Evolutionary conservation across 2,888 invertebrate species (phyloP), one percentile per base, ranked within the genome.

Genomic region (Idaea dimidiata): DNA sequence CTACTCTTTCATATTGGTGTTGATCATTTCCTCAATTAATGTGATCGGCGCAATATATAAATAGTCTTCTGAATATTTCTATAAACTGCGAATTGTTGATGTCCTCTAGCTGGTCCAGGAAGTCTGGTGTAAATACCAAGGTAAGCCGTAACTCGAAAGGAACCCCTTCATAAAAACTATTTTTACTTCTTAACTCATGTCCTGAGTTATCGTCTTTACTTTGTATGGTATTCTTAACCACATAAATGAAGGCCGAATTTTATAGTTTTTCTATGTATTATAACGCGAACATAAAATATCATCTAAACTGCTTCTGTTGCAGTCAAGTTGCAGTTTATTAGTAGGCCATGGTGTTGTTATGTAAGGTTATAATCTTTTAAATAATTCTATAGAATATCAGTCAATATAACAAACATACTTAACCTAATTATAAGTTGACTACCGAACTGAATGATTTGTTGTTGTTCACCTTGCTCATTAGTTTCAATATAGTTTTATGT

Each of bases 51-150:
- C 43, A 43, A 14, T 14, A 43, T 10, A 43, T 1, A 43, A 43
- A 43, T 43, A 43, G 10, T 43, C 43, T 43, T 43, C 43, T 43
- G 43, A 43, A 8, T 43, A 43, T 43, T 43, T 43, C 10, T 43
- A 43, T 43, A 43, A 24, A 14, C 10, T 43, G 74, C 67, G 57
- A 62, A 67, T 73, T 71, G 79, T 66, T 67, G 83, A 73, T 75
- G 89, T 85, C 86, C 88, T 87, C 79, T 79, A 77, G 66, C 71
- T 68, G 72, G 72, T 85, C 79, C 88, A 91, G 91, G 91, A 91
- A 91, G 88, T 84, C 74, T 76, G 72, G 72, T 75, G 76, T 84
- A 88, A 91, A 91, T 91, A 89, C 89, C 91, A 91, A 91, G 91
- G 91, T 79, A 76, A 88, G 73, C 75, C 72, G 69, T 79, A 79